phyloP scores from a whole-genome alignment of 1,140 invertebrate species.

The Micrasema longulum region DNA sequence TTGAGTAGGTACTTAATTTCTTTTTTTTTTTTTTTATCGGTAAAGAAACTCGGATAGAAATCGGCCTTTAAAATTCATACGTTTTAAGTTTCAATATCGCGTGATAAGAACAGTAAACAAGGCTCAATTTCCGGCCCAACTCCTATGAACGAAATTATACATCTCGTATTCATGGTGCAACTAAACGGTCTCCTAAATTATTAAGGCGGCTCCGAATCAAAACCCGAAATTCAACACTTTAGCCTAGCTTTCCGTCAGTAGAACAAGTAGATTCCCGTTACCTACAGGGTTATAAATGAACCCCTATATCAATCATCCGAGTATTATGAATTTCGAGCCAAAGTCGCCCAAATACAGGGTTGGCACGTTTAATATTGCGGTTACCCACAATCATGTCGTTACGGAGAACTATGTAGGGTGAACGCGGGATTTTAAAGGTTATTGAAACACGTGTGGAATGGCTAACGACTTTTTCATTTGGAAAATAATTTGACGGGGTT shows the following conservation, averaged over 20 bases:
- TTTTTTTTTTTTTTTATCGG: too few species aligned
- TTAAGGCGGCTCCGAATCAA: not conserved
- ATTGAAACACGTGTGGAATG: slow-evolving; percentile 1
- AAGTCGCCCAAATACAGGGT: too few species aligned
- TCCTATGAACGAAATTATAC: slow-evolving; percentile 15
- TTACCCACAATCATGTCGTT: slow-evolving; percentile 15
- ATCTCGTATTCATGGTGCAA: slow-evolving; percentile 8
- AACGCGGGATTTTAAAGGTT: slow-evolving; percentile 12
- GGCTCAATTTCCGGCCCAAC: slow-evolving; percentile 42
- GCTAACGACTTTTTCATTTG: not conserved
- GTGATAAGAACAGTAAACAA: slow-evolving; percentile 43
- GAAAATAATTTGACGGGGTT: not conserved
- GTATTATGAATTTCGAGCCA: too few species aligned
- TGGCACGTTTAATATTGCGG: not conserved
- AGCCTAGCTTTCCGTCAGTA: too few species aligned
- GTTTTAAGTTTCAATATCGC: slow-evolving; percentile 29
- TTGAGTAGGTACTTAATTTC: too few species aligned
- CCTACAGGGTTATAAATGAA: too few species aligned
- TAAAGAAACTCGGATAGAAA: too few species aligned
- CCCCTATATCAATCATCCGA: too few species aligned
- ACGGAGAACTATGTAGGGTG: not conserved
- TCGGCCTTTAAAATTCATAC: slow-evolving; percentile 12
- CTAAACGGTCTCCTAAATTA: not conserved
- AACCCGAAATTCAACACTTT: too few species aligned
- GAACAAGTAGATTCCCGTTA: too few species aligned